Evolutionary conservation across 2,888 invertebrate species (phyloP).

Genomic region (Drosophila barbarae): DNA sequence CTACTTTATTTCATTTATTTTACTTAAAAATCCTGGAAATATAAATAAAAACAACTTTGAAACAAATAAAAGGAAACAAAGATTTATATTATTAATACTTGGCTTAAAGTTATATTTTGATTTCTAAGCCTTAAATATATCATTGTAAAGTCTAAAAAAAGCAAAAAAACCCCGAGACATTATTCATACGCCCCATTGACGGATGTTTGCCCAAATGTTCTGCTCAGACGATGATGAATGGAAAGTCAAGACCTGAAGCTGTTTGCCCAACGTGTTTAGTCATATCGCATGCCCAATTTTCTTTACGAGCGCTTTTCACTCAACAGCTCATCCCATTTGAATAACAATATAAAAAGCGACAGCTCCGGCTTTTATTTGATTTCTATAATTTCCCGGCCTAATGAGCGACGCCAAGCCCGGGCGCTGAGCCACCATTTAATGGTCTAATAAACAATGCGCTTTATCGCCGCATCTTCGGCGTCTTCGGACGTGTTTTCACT

Average conservation of each 20-base stretch:
- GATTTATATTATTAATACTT: neutral
- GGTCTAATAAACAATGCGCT: slow-evolving; percentile 64
- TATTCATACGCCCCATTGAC: slow-evolving; percentile 60
- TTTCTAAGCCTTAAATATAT: neutral
- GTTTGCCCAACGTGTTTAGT: slow-evolving; percentile 38
- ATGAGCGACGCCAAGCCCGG: slow-evolving; percentile 48
- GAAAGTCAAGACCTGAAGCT: slow-evolving; percentile 13
- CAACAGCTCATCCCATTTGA: slow-evolving; percentile 42
- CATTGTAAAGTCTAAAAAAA: slow-evolving; percentile 26
- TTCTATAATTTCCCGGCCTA: slow-evolving; percentile 54
- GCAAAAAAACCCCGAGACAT: slow-evolving; percentile 21
- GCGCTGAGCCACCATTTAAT: slow-evolving; percentile 53
- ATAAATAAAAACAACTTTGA: too few relatives aligned
- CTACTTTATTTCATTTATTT: neutral
- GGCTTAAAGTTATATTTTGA: neutral
- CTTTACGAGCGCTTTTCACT: slow-evolving; percentile 45
- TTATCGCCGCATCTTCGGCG: slow-evolving; percentile 38
- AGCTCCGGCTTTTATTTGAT: slow-evolving; percentile 36
- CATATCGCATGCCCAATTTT: slow-evolving; percentile 42
- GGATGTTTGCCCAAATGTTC: slow-evolving; percentile 58
- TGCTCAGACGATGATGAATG: slow-evolving; percentile 25
- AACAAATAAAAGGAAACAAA: neutral
- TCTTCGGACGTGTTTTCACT: slow-evolving; percentile 58
- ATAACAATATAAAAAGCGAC: slow-evolving; percentile 48
- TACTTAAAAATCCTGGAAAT: too few relatives aligned